Evolutionary conservation across 2,113 vertebrate genomes (phyloP), one percentile per base, ranked within the genome.

Genomic region (Tricholaema leucomelas): DNA sequence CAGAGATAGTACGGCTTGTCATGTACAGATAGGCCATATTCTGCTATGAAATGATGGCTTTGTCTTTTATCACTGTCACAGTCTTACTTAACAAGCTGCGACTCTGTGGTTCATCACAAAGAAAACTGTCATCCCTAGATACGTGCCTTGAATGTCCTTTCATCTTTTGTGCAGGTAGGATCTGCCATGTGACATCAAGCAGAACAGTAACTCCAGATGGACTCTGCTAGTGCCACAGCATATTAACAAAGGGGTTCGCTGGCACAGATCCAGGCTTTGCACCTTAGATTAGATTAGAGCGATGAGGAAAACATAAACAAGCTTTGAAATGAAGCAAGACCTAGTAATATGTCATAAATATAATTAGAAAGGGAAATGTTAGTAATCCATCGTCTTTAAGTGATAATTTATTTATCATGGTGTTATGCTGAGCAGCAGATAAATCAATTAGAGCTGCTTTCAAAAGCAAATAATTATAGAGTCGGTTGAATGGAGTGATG

Each of bases 1-100:
- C 94, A 95, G 96, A 96, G 98, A 99, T 98, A 99, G 98, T 96
- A 95, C 97, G 93, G 94, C 96, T 97, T 98, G 97, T 98, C 97
- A 97, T 95, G 96, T 96, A 93, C 94, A 96, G 97, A 98, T 98
- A 98, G 97, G 95, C 94, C 96, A 89, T 96, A 95, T 96, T 97
- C 96, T 96, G 94, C 94, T 96, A 83, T 88, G 95, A 97, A 98
- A 95, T 76, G 91, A 96, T 91, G 94, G 95, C 96, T 96, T 97
- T 96, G 96, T 98, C 97, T 97, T 97, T 98, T 97, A 97, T 98
- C 97, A 97, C 97, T 97, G 97, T 97, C 96, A 96, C 96, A 91
- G 96, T 81, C 95, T 96, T 97, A 96, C 94, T 97, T 97, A 97
- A 97, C 97, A 96, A 97, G 95, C 97, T 96, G 93, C 96, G 98